These are phyloP conservation scores for Muschampia plurimacula DNA, from an alignment of 2,888 invertebrate genomes.

Conservation along the genomic window DNA sequence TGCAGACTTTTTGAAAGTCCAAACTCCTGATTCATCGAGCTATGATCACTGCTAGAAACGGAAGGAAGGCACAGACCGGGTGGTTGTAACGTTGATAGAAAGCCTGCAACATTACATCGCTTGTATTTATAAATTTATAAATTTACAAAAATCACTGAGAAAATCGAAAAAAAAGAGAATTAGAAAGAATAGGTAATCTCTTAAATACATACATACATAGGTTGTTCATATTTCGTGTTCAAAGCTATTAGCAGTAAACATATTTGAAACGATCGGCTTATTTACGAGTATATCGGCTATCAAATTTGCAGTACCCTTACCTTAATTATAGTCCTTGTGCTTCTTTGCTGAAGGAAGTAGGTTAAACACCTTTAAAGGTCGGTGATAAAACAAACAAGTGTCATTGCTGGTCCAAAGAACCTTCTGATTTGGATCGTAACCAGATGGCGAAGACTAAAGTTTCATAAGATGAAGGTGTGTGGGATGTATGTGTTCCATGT, in stretches of 20 bases:
- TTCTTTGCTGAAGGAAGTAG: constrained; percentile 51
- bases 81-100: not conserved
- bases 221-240: not conserved
- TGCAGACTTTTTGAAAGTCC: not conserved
- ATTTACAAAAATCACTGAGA: too few species aligned
- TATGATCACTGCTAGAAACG: not conserved
- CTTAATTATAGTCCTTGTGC: constrained; percentile 25
- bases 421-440: constrained; percentile 67
- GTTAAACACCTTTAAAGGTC: constrained; percentile 64
- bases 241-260: constrained; percentile 14
- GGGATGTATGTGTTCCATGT: not conserved
- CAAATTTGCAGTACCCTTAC: constrained; percentile 11
- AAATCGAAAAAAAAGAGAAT: not conserved
- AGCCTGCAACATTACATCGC: not conserved
- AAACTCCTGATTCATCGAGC: not conserved
- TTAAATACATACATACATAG: not conserved
- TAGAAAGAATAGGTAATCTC: not conserved
- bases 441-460: constrained; percentile 72
- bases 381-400: constrained; percentile 71
- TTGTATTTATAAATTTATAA: not conserved
- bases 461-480: constrained; percentile 58
- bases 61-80: not conserved
- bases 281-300: constrained; percentile 18
- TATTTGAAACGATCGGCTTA: constrained; percentile 14
- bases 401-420: constrained; percentile 63